phyloP scores from a whole-genome alignment of 2,113 vertebrate genomes.

The Prochilodus magdalenae region DNA sequence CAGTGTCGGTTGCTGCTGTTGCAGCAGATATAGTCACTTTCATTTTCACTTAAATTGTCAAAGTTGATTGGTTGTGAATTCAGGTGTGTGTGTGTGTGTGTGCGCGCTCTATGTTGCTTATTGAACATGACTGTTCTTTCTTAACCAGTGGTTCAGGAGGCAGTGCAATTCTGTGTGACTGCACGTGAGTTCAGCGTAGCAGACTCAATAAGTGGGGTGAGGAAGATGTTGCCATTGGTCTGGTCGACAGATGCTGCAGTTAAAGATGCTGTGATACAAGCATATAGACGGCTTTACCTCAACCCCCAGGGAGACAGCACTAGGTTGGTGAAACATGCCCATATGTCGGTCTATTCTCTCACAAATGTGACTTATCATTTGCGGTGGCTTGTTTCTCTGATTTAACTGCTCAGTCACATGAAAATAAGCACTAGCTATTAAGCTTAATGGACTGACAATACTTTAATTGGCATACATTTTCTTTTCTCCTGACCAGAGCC shows the following conservation, averaged over 20 bases:
- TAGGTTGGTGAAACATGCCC: slow-evolving; percentile 74
- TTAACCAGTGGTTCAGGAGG: slow-evolving; percentile 90
- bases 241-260: slow-evolving; percentile 92
- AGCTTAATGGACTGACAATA: not conserved
- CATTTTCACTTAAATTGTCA: no score
- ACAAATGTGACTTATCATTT: no score
- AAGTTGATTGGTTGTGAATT: no score
- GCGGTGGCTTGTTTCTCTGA: not conserved
- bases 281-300: slow-evolving; percentile 89
- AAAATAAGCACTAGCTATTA: not conserved
- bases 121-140: not conserved
- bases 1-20: no score
- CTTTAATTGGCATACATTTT: not conserved
- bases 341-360: not conserved
- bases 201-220: slow-evolving; percentile 86
- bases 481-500: slow-evolving; percentile 71
- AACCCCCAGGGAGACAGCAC: slow-evolving; percentile 80
- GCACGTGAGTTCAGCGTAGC: slow-evolving; percentile 90
- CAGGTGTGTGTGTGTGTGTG: no score
- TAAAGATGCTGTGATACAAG: slow-evolving; percentile 91
- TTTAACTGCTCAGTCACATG: not conserved
- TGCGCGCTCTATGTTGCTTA: no score
- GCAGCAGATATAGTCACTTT: no score
- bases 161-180: slow-evolving; percentile 93
- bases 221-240: slow-evolving; percentile 92